Percentiles rank a stretch among this genome's conserved stretches.
Conservation (phyloP, 2,113 vertebrate species). For the Centropristis striata region DNA sequence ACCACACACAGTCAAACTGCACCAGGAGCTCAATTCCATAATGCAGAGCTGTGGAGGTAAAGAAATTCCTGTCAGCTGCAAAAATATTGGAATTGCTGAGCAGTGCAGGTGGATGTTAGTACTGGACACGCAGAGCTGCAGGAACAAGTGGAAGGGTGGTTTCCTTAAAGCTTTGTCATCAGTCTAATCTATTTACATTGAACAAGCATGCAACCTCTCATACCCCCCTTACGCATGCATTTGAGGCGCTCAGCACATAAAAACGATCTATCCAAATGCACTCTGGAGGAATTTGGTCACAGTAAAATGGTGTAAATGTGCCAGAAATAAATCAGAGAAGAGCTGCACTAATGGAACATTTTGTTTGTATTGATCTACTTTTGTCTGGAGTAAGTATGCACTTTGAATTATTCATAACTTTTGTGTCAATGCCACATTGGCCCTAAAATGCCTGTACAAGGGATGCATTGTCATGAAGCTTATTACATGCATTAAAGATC, state of each 20-base stretch:
- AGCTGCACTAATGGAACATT: neutral
- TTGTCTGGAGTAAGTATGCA: neutral
- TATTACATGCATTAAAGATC: no score
- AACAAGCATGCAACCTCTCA: neutral
- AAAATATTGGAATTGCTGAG: constrained; percentile 49
- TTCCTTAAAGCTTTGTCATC: constrained; percentile 31
- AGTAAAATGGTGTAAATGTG: neutral
- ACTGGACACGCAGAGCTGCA: neutral
- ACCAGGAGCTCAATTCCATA: neutral
- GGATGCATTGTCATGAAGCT: no score
- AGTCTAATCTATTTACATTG: neutral
- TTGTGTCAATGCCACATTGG: neutral
- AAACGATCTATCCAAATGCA: neutral
- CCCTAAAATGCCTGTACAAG: no score
- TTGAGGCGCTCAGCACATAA: neutral
- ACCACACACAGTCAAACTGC: constrained; percentile 14
- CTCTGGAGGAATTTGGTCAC: neutral
- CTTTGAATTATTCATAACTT: neutral
- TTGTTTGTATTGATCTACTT: constrained; percentile 16
- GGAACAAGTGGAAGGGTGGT: neutral
- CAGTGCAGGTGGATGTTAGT: constrained; percentile 12
- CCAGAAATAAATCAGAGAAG: neutral
- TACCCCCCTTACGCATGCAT: neutral
- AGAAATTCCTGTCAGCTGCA: constrained; percentile 34
- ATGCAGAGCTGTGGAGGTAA: neutral